Evolutionary conservation across 2,113 vertebrate genomes (phyloP), one percentile per base, ranked within the genome.

Genomic region (Pelvicachromis taeniatus): DNA sequence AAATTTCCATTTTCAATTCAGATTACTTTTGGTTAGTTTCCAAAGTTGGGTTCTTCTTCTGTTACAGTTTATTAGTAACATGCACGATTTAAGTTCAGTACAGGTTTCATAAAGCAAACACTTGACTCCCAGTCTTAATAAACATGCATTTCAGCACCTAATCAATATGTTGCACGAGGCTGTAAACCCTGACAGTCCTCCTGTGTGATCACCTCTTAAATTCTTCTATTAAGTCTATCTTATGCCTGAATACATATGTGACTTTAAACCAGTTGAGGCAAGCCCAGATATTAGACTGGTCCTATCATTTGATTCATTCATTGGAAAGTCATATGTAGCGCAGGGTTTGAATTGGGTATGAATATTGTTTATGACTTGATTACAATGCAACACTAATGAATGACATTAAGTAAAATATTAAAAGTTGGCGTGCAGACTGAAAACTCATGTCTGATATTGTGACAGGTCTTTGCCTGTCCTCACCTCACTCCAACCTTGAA

Each of bases 401-500:
- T 68, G 63, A 42, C 12, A 42, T 68, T 0, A 16, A 23, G 63
- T 68, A 17, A 70, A 70, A 1, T 48, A 17, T 68, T 48, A 45
- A 70, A 29, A 70, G 14, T 14, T 45, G 4, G 5, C 8, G 0
- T 29, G 8, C 65, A 70, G 65, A 45, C 0, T 45, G 40, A 45
- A 26, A 17, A 70, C 0, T 9, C 7, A 11, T 13, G 12, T 42
- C 21, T 70, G 40, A 13, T 38, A 45, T 45, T 70, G 65, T 75
- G 42, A 3, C 68, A 50, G 23, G 42, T 50, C 65, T 48, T 45
- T 48, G 65, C 33, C n/a, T 38, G 14, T 77, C 31, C 10, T 78
- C 82, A 45, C 52, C 52, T 87, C 78, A 9, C n/a, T 65, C 38
- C 77, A 88, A 83, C 88, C 87, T 87, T 93, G 92, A 94, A 82